Conservation (phyloP, 1,140 invertebrate genomes). For the Eurytemora carolleeae region DNA sequence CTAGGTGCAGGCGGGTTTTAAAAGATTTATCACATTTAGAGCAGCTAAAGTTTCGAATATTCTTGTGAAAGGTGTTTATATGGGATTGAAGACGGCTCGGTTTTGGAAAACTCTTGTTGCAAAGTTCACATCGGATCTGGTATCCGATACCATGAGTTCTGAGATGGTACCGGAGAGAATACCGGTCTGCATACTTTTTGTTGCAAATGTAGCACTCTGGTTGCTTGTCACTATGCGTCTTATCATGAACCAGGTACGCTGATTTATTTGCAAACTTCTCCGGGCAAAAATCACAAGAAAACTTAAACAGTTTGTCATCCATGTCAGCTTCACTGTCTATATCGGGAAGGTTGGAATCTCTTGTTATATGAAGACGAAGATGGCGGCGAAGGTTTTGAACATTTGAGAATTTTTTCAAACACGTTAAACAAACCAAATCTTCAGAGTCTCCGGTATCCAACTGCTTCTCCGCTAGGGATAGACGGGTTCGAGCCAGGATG, state of each 20-base stretch:
- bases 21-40: conserved; percentile 18
- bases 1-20: conserved; percentile 18
- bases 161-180: conserved; percentile 13
- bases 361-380: conserved; percentile 10
- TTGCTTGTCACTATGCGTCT: conserved; percentile 4
- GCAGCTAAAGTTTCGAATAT: conserved; percentile 19
- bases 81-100: conserved; percentile 5
- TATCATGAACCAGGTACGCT: conserved; percentile 6
- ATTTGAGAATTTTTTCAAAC: conserved; percentile 14
- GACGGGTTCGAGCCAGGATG: not conserved
- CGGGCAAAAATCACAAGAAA: conserved; percentile 11
- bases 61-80: conserved; percentile 17
- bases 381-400: conserved; percentile 12
- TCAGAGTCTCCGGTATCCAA: conserved; percentile 12
- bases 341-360: conserved; percentile 14
- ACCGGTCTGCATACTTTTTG: conserved; percentile 13
- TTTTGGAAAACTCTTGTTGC: conserved; percentile 14
- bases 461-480: conserved; percentile 14
- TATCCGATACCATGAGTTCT: conserved; percentile 10
- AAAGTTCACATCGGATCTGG: conserved; percentile 13
- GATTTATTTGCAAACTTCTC: conserved; percentile 13
- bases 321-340: conserved; percentile 1
- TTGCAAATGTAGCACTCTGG: conserved; percentile 8
- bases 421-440: conserved; percentile 13
- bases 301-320: not conserved